Evolutionary conservation across 1,140 invertebrate genomes (phyloP).

Genomic region (Cecropterus lyciades): DNA sequence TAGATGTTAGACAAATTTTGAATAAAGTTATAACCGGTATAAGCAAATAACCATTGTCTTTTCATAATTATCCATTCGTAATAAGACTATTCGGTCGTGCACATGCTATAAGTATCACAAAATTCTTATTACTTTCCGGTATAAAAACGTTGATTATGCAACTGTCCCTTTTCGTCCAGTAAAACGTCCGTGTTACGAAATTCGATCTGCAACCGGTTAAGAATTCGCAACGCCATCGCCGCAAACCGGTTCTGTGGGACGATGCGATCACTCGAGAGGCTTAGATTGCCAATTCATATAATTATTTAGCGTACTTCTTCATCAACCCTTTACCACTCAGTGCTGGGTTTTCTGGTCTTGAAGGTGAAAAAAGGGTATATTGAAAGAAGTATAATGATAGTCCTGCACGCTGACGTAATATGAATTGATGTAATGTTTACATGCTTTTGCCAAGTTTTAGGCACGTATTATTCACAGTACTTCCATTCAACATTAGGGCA

Average conservation of each 20-base stretch:
- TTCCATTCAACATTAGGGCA: too few species aligned
- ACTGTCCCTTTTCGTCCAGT: conserved; percentile 6
- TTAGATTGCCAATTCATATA: conserved; percentile 14
- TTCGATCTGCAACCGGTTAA: conserved; percentile 26
- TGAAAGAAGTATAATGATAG: too few species aligned
- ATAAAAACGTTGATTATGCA: conserved; percentile 3
- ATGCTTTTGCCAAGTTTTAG: too few species aligned
- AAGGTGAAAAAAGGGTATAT: too few species aligned
- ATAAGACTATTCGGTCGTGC: not conserved
- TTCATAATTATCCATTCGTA: not conserved
- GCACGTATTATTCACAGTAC: too few species aligned
- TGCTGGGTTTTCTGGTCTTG: too few species aligned
- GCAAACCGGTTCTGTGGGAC: conserved; percentile 34
- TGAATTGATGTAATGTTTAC: too few species aligned
- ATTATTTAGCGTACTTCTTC: too few species aligned
- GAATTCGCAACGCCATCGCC: conserved; percentile 35
- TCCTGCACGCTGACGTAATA: too few species aligned
- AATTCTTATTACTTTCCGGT: not conserved
- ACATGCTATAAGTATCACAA: not conserved
- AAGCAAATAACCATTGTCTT: not conserved
- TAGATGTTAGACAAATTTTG: not conserved
- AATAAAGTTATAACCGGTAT: not conserved
- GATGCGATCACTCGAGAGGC: conserved; percentile 25
- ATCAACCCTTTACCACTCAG: too few species aligned
- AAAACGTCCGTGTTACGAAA: conserved; percentile 24